These are phyloP conservation scores for Drosophila insularis DNA, from an alignment of 1,140 invertebrate species.

Conservation along the genomic window DNA sequence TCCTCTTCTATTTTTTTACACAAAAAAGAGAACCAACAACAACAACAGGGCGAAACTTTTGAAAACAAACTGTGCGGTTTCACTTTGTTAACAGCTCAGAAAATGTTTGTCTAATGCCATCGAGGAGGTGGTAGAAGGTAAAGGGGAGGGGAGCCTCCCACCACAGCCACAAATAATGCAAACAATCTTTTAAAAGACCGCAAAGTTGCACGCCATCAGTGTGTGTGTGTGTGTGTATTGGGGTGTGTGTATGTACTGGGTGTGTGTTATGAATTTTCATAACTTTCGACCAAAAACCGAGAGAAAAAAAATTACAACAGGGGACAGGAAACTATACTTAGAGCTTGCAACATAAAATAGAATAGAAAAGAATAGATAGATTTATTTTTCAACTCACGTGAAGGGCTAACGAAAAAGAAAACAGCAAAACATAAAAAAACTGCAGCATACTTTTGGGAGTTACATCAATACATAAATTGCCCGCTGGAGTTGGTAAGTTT, in stretches of 20 bases:
- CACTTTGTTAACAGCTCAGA: constrained; percentile 78
- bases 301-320: constrained; percentile 32
- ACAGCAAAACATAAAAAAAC: constrained; percentile 34
- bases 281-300: constrained; percentile 43
- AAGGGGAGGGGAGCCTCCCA: constrained; percentile 34
- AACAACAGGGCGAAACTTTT: constrained; percentile 61
- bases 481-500: constrained; percentile 19
- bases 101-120: constrained; percentile 67
- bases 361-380: background rate
- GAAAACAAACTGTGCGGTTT: constrained; percentile 79
- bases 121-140: background rate
- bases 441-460: constrained; percentile 43
- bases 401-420: background rate
- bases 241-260: constrained; percentile 25
- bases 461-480: constrained; percentile 45
- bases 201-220: constrained; percentile 69
- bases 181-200: constrained; percentile 79
- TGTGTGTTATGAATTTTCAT: constrained; percentile 61
- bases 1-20: constrained; percentile 39
- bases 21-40: constrained; percentile 24
- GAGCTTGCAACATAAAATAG: constrained; percentile 14
- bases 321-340: constrained; percentile 30
- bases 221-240: constrained; percentile 33
- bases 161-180: constrained; percentile 75
- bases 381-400: constrained; percentile 53